Conservation (phyloP, 2,888 invertebrate species). For the Stenchaetothrips biformis region DNA sequence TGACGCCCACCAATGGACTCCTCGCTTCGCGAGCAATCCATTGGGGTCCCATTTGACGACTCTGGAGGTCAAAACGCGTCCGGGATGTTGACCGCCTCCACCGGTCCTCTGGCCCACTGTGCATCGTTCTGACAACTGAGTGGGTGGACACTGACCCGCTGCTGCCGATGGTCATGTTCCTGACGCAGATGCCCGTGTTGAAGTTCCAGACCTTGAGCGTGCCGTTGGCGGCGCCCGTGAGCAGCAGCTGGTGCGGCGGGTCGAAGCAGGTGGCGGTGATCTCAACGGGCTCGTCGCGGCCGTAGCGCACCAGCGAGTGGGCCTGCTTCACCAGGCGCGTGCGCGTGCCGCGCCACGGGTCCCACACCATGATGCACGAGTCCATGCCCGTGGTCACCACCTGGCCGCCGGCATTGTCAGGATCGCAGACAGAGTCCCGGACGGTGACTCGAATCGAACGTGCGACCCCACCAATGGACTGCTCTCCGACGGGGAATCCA, state of each 20-base stretch:
- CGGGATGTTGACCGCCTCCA: too few relatives aligned
- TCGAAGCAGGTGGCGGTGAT: slow-evolving; percentile 75
- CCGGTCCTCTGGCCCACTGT: too few relatives aligned
- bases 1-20: too few relatives aligned
- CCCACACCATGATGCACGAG: slow-evolving; percentile 78
- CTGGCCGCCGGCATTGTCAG: too few relatives aligned
- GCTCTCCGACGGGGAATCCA: too few relatives aligned
- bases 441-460: too few relatives aligned
- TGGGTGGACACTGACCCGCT: slow-evolving; percentile 55
- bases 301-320: slow-evolving; percentile 62
- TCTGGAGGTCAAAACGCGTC: too few relatives aligned
- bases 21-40: too few relatives aligned
- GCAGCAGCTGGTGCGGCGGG: slow-evolving; percentile 63
- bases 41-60: too few relatives aligned
- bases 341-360: slow-evolving; percentile 63
- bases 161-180: slow-evolving; percentile 60
- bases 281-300: slow-evolving; percentile 62
- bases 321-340: slow-evolving; percentile 64
- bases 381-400: slow-evolving; percentile 73
- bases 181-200: slow-evolving; percentile 68
- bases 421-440: too few relatives aligned
- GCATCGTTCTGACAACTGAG: too few relatives aligned
- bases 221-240: slow-evolving; percentile 59
- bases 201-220: slow-evolving; percentile 69
- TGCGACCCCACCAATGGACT: too few relatives aligned